Evolutionary conservation across 2,113 vertebrate genomes (phyloP), one percentile per base, ranked within the genome.

Genomic region (Apeltes quadracus): DNA sequence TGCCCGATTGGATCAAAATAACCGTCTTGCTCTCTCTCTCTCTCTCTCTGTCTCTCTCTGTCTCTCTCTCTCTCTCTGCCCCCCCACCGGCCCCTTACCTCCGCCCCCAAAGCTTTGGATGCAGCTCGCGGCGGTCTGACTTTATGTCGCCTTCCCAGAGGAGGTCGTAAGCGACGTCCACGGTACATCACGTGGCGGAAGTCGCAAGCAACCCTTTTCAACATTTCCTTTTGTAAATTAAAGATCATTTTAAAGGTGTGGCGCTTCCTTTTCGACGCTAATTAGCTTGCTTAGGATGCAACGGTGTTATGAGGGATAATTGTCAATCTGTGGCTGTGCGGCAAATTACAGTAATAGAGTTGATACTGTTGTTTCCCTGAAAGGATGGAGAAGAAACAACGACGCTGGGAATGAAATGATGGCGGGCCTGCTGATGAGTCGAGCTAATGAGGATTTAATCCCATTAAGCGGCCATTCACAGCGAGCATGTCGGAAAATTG

Each of bases 1-100:
- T 73, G 69, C 83, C 74, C 62, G 72, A 64, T 61, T 71, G 75
- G 84, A 91, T 90, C 88, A 88, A 92, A 92, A 91, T 90, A 90
- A 91, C 91, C 69, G 6, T 59, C 65, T 34, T 61, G 15, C 55
- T 54, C 34, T 46, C 44, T 22, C 59, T 22, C 46, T 57, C 77
- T 62, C 76, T 53, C 32, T 41, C 59, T 5, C 29, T 29, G 2
- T 5, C 29, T 29, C 29, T n/a, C n/a, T n/a, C n/a, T n/a, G n/a
- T n/a, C n/a, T n/a, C n/a, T n/a, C n/a, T n/a, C n/a, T n/a, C n/a
- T n/a, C n/a, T n/a, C n/a, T 41, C 15, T 50, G 32, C 72, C 73
- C 63, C 63, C 18, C 2, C 54, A 79, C 74, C 44, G 51, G 43
- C 64, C 55, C 38, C 71, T 69, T 72, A 66, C 80, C 68, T 14